Base-by-base conservation (phyloP, 1,140 invertebrate species). In the Conopomorpha cramerella region DNA sequence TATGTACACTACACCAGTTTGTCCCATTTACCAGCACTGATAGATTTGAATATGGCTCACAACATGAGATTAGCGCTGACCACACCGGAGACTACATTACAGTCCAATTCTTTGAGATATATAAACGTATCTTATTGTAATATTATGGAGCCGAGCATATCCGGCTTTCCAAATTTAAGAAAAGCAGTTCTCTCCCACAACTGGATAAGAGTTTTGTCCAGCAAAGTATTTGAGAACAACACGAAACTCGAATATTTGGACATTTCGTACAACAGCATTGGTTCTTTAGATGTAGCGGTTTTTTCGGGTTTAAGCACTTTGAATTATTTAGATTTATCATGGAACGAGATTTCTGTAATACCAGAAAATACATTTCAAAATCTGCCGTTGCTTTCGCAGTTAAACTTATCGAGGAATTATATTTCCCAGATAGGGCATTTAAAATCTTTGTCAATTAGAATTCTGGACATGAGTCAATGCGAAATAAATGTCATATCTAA, bases 71-170 rank as follows among this genome's bases (percentile, higher is more conserved):
- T 85, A 15, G 76, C 74, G 16, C 43, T 70, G 25, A 65, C 73
- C 16, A 47, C 56, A 1, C 46, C 50, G 0, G 48, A 52, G 1
- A 71, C 70, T 28, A 48, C 47, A 31, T 53, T 79, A n/a, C 74
- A 78, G 37, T 80, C 80, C 8, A 54, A 63, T 16, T 82, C 81
- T 12, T 44, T 88, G 8, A 78, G 68, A 27, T 72, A 61, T 30
- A 48, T 89, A 23, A 86, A 88, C 45, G 71, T 84, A 2, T 84
- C 85, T 1, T 79, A 77, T 30, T 88, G 86, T 49, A 86, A 84
- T 49, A 58, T 88, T 23, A 80, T 86, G 41, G 60, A 72, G 30
- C 77, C 85, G 2, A 84, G 82, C 39, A 46, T 84, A 1, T 74
- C 79, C 30, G 81, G 81, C n/a, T 68, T 88, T 32, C 83, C 84